Base-by-base conservation (phyloP, 2,113 vertebrate genomes). In the Centropristis striata region DNA sequence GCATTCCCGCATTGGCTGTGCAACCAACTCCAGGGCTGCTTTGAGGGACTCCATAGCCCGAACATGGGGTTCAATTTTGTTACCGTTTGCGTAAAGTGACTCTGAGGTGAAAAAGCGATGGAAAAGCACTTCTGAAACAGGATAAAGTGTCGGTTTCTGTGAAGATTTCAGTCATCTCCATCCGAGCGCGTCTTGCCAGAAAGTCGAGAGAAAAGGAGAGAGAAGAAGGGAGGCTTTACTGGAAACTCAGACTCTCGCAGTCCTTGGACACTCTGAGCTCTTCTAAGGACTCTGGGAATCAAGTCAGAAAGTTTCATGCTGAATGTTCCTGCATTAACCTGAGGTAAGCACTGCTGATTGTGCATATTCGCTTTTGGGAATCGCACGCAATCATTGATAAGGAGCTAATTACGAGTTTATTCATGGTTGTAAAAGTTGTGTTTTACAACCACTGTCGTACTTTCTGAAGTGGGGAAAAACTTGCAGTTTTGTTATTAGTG, bases 1-100 rank as follows among this genome's bases (percentile, higher is more conserved):
- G 88, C 93, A 91, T 93, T 94, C 94, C 93, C 92, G 86, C 88
- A 90, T 94, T 92, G 93, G 88, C 90, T 91, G 89, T 87, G 88
- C 88, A 86, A 82, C 88, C 81, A 92, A 85, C 88, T 94, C 89
- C 87, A 83, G 75, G 88, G 90, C 89, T 32, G 90, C 88, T 84
- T 90, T 92, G 80, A 90, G 89, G 92, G 92, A 92, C 91, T 93
- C 85, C 88, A 85, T 70, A 87, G 81, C 74, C 92, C 92, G 88
- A 92, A 94, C 87, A 95, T 94, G 94, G 94, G 93, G 86, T 90
- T 84, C 83, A 89, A 15, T 88, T 92, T 78, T 82, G 78, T 88
- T 80, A 76, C 86, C 81, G 87, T 75, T 70, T 80, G 78, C 89
- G 37, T 67, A 76, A 65, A 83, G 77, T 60, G 79, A 89, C 71